Evolutionary conservation across 2,888 invertebrate species (phyloP).

Genomic region (Drosophila multiciliata): DNA sequence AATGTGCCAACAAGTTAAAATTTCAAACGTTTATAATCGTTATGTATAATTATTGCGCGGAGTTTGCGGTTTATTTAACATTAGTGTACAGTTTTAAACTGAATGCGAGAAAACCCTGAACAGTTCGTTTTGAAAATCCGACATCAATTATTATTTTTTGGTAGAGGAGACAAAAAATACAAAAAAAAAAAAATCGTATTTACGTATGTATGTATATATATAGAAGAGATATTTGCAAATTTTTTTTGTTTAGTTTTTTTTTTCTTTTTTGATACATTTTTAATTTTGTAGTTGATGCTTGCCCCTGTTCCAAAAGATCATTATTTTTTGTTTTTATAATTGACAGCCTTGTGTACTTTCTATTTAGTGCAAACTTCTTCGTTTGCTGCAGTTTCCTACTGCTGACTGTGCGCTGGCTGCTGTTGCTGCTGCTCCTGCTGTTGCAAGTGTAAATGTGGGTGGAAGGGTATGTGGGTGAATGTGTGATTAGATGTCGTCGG

Average conservation of each 20-base stretch:
- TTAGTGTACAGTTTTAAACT: constrained; percentile 71
- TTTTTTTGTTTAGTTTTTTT: constrained; percentile 34
- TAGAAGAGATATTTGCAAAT: constrained; percentile 44
- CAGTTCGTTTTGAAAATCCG: constrained; percentile 52
- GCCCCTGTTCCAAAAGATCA: constrained; percentile 34
- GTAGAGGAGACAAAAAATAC: constrained; percentile 34
- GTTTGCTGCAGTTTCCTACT: constrained; percentile 55
- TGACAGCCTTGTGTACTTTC: constrained; percentile 58
- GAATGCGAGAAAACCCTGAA: constrained; percentile 64
- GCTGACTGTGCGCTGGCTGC: constrained; percentile 60
- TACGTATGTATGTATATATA: constrained; percentile 3
- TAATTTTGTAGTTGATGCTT: constrained; percentile 50
- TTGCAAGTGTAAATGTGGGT: constrained; percentile 76
- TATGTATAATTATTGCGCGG: constrained; percentile 68
- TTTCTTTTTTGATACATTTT: constrained; percentile 47
- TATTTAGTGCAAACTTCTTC: constrained; percentile 48
- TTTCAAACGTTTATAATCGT: constrained; percentile 70
- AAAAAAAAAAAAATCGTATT: constrained; percentile 2
- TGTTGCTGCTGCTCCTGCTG: constrained; percentile 60
- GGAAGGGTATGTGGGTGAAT: constrained; percentile 64
- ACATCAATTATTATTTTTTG: constrained; percentile 50
- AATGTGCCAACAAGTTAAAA: constrained; percentile 77
- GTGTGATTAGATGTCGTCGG: constrained; percentile 60
- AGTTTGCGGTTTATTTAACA: constrained; percentile 62
- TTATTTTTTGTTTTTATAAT: constrained; percentile 40